These are phyloP conservation scores for Oxycera nigricornis DNA, from an alignment of 2,888 invertebrate genomes.

Conservation along the genomic window DNA sequence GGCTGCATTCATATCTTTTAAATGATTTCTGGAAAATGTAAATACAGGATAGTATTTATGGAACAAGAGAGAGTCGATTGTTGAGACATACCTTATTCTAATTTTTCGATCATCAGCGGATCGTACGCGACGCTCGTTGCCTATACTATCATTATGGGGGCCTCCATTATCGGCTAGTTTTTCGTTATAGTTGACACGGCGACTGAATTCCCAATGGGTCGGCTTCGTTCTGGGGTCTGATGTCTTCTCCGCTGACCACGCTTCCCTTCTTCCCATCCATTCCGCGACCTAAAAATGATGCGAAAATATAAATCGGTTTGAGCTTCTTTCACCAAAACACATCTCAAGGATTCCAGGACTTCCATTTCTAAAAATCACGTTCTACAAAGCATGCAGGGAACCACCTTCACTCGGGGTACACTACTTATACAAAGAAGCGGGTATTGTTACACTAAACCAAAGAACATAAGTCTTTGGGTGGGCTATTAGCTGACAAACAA, in stretches of 20 bases:
- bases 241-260: constrained; percentile 82
- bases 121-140: constrained; percentile 52
- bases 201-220: constrained; percentile 78
- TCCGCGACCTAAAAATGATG: constrained; percentile 64
- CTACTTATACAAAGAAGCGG: no score
- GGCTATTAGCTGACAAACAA: no score
- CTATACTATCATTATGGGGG: constrained; percentile 52
- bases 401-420: no score
- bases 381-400: no score
- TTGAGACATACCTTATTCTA: constrained; percentile 56
- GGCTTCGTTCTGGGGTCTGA: constrained; percentile 71
- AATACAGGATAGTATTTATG: not conserved
- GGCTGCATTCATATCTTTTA: constrained; percentile 54
- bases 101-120: constrained; percentile 59
- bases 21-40: constrained; percentile 54
- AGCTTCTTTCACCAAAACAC: no score
- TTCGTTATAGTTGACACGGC: constrained; percentile 63
- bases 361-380: no score
- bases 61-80: not conserved
- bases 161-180: constrained; percentile 62
- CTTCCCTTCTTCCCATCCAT: constrained; percentile 79
- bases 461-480: no score
- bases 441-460: no score
- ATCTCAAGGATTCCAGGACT: no score
- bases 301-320: not conserved